Base-by-base conservation (phyloP, 2,113 vertebrate species). In the Petrocephalus zakoni region DNA sequence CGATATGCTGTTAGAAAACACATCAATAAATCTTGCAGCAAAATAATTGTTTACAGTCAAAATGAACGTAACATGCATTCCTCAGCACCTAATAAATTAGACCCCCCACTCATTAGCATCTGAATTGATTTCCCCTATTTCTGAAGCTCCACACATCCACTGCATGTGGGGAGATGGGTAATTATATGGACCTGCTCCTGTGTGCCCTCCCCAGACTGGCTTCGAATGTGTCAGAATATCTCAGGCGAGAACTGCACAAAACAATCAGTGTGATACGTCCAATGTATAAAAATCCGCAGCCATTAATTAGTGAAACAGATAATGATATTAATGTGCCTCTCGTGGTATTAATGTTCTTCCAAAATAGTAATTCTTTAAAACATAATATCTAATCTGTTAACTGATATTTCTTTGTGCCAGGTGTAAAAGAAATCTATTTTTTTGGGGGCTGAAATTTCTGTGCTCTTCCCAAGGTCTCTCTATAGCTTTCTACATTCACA, bases 41-140 rank as follows among this genome's bases (percentile, higher is more conserved):
- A 89, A 92, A 91, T 92, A 92, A 93, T 92, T 93, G 92, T 93
- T 93, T 93, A 91, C 92, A 92, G 91, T 92, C 90, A 88, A 90
- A 92, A 92, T 93, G 89, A 92, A 92, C 92, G 92, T 92, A 93
- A 93, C 89, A 88, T 86, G 87, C 92, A 90, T 92, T 93, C 90
- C 90, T 90, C 91, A 87, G 91, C 91, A 91, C 90, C 90, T 92
- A 92, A 93, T 93, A 93, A 93, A 93, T 92, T 92, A 93, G 90
- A 87, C 88, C 51, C 87, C 64, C 85, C 25, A 90, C 91, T 92
- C 92, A 93, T 93, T 93, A 93, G 92, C 92, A 93, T 93, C 82
- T 92, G 89, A 93, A 93, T 92, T 88, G 92, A 93, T 92, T 90
- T 90, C 90, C 89, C 58, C 88, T 89, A 91, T 90, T 91, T 92